Conservation (phyloP, 1,140 invertebrate genomes). For the Ylistrum balloti region DNA sequence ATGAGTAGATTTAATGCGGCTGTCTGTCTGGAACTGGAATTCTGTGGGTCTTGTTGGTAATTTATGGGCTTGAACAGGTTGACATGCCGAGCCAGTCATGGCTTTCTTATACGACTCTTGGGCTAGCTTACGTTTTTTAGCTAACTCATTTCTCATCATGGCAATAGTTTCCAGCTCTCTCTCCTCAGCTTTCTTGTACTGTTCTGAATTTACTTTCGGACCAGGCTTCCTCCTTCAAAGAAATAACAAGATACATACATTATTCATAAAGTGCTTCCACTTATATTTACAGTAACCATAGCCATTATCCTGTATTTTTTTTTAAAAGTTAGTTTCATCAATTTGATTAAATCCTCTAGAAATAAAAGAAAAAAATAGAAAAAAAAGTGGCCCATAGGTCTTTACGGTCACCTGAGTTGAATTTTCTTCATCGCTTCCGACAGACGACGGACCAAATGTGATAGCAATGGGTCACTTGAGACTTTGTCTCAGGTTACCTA, state of each 20-base stretch:
- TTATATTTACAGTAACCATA: no score
- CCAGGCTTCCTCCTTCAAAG: constrained; percentile 61
- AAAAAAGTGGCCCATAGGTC: no score
- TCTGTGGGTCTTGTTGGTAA: constrained; percentile 72
- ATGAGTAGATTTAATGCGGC: constrained; percentile 69
- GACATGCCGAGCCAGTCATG: constrained; percentile 59
- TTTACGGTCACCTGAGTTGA: no score
- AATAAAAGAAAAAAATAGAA: no score
- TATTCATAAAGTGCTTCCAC: no score
- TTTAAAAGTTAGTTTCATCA: no score
- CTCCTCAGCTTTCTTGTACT: constrained; percentile 73
- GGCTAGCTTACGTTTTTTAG: constrained; percentile 70
- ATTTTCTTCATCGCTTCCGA: no score
- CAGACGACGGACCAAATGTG: no score
- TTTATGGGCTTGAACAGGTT: constrained; percentile 58
- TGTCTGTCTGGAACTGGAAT: constrained; percentile 78
- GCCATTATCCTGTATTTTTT: no score
- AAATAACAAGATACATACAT: neutral
- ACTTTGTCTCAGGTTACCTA: no score
- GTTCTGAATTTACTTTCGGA: constrained; percentile 48
- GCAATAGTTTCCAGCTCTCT: constrained; percentile 77
- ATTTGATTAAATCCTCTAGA: no score
- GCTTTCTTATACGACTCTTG: constrained; percentile 73
- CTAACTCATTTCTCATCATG: constrained; percentile 70
- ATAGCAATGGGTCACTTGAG: no score